Conservation (phyloP, 2,113 vertebrate genomes). For the Hypanus sabinus region DNA sequence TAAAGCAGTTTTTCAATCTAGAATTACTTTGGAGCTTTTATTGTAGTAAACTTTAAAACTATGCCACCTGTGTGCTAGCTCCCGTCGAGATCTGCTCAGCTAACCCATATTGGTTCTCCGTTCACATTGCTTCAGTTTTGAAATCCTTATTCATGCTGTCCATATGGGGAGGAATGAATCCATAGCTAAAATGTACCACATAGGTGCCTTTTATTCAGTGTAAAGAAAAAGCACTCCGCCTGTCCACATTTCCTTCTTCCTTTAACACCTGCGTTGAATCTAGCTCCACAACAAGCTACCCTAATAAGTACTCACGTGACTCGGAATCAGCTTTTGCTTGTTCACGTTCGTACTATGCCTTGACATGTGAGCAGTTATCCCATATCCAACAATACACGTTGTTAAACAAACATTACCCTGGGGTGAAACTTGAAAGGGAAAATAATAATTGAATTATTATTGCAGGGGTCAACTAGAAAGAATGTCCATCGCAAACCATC, state of each 20-base stretch:
- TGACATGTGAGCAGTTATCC: not conserved
- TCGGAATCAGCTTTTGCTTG: not conserved
- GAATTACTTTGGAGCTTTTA: not conserved
- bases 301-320: not conserved
- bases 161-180: no score
- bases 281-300: not conserved
- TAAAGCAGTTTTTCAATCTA: not conserved
- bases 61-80: no score
- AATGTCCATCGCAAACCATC: not conserved
- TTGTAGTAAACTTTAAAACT: not conserved
- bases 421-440: not conserved
- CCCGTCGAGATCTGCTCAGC: no score
- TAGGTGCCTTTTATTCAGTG: no score
- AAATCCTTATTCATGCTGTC: no score
- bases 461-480: not conserved
- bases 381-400: not conserved
- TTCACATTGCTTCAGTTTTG: no score
- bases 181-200: no score
- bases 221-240: no score
- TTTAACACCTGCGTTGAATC: no score
- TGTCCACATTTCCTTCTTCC: no score
- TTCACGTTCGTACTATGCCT: not conserved
- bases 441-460: not conserved
- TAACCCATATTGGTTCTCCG: no score
- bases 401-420: not conserved